phyloP scores from a whole-genome alignment of 2,888 invertebrate genomes.

The Parnassius glacialis region DNA sequence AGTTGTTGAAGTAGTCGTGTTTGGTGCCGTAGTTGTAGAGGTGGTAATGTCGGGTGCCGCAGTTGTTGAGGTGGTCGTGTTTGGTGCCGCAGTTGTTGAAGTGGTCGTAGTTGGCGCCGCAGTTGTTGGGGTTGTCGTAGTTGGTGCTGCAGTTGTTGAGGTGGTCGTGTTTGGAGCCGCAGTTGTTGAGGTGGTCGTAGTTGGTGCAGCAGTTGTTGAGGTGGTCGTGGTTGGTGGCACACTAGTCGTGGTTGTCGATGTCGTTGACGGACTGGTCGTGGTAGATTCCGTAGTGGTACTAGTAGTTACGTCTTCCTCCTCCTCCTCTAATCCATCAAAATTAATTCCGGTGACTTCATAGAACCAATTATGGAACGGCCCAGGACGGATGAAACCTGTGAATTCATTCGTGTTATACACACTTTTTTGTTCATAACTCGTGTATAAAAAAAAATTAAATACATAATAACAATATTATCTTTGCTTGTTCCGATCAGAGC shows the following conservation, averaged over 20 bases:
- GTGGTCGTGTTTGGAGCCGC: constrained; percentile 19
- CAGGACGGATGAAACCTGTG: constrained; percentile 64
- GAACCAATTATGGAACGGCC: constrained; percentile 65
- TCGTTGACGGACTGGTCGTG: constrained; percentile 11
- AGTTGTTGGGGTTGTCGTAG: constrained; percentile 12
- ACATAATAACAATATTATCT: too few species aligned
- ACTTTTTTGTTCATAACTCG: background rate
- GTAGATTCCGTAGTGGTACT: constrained; percentile 23
- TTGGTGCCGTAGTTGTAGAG: constrained; percentile 19
- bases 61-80: constrained; percentile 26
- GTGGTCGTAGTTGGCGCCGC: constrained; percentile 17
- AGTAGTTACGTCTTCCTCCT: constrained; percentile 31
- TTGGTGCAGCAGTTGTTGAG: constrained; percentile 12
- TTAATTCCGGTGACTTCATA: constrained; percentile 54
- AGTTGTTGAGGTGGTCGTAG: constrained; percentile 18
- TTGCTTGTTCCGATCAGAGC: too few species aligned
- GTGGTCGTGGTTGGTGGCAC: constrained; percentile 18
- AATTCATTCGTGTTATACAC: background rate
- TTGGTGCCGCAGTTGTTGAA: constrained; percentile 27
- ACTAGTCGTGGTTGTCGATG: constrained; percentile 14
- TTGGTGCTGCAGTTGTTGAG: constrained; percentile 22
- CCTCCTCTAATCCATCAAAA: constrained; percentile 55
- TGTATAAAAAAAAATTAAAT: constrained; percentile 2
- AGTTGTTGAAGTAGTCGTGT: constrained; percentile 18
- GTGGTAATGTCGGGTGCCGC: background rate